These are phyloP conservation scores for Tauraco erythrolophus DNA, from an alignment of 2,113 vertebrate genomes.

Conservation along the genomic window DNA sequence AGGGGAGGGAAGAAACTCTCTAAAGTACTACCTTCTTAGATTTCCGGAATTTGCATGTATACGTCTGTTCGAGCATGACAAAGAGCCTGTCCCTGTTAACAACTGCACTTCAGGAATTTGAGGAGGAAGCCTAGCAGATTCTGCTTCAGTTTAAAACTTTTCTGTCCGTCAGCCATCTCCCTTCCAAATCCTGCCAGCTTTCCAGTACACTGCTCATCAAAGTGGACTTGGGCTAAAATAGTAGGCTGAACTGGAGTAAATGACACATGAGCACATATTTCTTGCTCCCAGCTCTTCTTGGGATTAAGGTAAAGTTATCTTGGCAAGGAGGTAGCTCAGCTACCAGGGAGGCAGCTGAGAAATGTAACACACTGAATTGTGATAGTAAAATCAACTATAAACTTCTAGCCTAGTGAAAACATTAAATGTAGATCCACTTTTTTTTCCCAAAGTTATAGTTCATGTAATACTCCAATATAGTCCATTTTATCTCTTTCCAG, in stretches of 20 bases:
- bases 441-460: not conserved
- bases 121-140: not conserved
- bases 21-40: not conserved
- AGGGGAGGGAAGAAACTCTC: not conserved
- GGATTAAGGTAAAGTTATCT: not conserved
- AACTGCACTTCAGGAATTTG: not conserved
- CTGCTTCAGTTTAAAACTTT: not conserved
- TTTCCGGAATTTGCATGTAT: not conserved
- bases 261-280: not conserved
- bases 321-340: not conserved
- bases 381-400: not conserved
- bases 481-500: not conserved
- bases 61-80: not conserved
- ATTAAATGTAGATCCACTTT: not conserved
- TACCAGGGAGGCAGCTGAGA: not conserved
- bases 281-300: not conserved
- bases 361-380: not conserved
- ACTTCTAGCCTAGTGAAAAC: not conserved
- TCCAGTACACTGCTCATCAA: not conserved
- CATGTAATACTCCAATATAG: not conserved
- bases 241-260: not conserved
- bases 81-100: not conserved
- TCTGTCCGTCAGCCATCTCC: not conserved
- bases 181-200: not conserved
- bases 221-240: not conserved